Evolutionary conservation across 2,797 vertebrate genomes (phyloP), one percentile per base, ranked within the genome.

Genomic region (Sebastes trivittatus): DNA sequence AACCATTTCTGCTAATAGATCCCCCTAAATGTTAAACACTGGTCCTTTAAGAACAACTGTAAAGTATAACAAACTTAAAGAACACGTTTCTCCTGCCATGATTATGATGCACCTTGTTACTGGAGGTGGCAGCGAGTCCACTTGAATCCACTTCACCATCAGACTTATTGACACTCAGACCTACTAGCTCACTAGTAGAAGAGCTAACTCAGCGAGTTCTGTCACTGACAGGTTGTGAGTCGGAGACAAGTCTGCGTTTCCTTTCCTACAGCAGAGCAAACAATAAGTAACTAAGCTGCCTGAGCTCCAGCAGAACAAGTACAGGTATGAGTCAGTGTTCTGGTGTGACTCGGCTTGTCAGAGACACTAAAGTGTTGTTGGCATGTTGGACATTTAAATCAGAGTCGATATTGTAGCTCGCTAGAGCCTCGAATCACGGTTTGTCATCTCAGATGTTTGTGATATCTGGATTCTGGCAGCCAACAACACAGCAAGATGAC

Each of bases 301-400:
- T 56, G 54, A 66, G 64, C 38, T 27, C 10, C 54, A 25, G 42
- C 42, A 6, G 32, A 6, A 62, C 65, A 36, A 30, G 27, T 1
- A 3, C 42, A 42, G 64, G 65, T 58, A 10, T 73, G 72, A 87
- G 64, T 81, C 75, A 56, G 55, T 3, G 58, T 30, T 16, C 16
- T 22, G 60, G 14, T 27, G 64, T 4, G 69, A 29, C 58, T 56
- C 1, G 7, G 29, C 29, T 25, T 38, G 77, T 80, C 77, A 67
- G 61, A 34, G 20, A 18, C 11, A 46, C 23, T 71, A 4, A 58
- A 66, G 34, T 10, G 36, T 5, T 13, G 22, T 27, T 18, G 49
- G 7, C 13, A 3, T n/a, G 58, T 59, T 27, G 64, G 62, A 49
- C 42, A 6, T 20, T 79, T 36, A 16, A 14, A 72, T 75, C 58